Percentiles rank a stretch among this genome's conserved stretches.
These are phyloP conservation scores for Etheostoma cragini DNA, from an alignment of 2,113 vertebrate species.

Conservation along the genomic window DNA sequence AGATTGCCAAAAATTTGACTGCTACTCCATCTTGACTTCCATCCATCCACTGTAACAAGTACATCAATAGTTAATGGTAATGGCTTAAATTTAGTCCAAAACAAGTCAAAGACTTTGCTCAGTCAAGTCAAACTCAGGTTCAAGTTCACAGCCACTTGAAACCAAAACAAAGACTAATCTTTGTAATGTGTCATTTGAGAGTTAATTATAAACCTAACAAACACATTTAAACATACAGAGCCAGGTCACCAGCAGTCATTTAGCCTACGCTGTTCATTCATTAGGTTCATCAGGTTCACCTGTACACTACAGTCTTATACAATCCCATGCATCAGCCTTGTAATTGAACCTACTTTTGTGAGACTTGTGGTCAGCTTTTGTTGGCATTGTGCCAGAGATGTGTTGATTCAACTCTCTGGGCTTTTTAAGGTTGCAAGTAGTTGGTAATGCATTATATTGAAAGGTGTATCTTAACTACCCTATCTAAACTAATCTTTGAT, in stretches of 20 bases:
- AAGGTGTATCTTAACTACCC: not conserved
- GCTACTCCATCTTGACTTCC: not conserved
- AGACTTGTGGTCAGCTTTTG: not conserved
- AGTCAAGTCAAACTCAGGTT: too few relatives aligned
- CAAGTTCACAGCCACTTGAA: too few relatives aligned
- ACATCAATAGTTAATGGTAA: not conserved
- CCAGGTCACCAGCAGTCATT: not conserved
- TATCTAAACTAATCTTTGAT: not conserved
- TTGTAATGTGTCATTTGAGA: not conserved
- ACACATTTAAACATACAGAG: not conserved
- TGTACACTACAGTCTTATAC: not conserved
- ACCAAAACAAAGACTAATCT: not conserved
- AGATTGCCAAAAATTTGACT: too few relatives aligned
- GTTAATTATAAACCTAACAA: not conserved
- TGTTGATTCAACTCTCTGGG: not conserved
- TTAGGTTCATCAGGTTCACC: not conserved
- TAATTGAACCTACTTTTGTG: not conserved
- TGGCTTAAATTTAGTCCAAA: not conserved
- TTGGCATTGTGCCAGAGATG: too few relatives aligned
- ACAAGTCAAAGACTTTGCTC: too few relatives aligned
- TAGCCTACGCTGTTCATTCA: not conserved
- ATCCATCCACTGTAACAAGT: not conserved
- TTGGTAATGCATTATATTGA: not conserved
- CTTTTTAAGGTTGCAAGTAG: not conserved
- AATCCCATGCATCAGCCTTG: too few relatives aligned